phyloP scores from a whole-genome alignment of 2,113 vertebrate species.

The Bujurquina vittata region DNA sequence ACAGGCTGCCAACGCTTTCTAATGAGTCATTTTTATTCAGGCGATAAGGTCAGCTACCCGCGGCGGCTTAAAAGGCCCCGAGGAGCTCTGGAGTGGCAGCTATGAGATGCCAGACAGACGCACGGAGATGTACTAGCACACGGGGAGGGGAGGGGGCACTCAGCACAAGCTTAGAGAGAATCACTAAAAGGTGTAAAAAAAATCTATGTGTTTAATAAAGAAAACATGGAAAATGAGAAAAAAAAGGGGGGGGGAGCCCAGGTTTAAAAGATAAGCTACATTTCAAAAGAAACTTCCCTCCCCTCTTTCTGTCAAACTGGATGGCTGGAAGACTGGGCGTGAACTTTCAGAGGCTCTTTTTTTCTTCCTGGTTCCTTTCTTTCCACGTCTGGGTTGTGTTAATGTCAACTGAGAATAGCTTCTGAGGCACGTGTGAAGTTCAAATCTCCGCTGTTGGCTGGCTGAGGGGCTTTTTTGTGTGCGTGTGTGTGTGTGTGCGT shows the following conservation, averaged over 20 bases:
- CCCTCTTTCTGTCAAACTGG: constrained; percentile 11
- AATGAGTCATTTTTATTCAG: constrained; percentile 79
- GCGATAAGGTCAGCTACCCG: constrained; percentile 78
- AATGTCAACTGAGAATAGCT: constrained; percentile 75
- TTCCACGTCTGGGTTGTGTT: constrained; percentile 63
- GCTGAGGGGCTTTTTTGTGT: constrained; percentile 29
- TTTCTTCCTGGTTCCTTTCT: constrained; percentile 41
- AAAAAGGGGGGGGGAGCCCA: neutral
- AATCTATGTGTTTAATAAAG: constrained; percentile 16
- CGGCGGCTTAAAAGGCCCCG: constrained; percentile 74
- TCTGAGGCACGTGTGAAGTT: constrained; percentile 75
- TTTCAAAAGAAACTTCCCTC: constrained; percentile 54
- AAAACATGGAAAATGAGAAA: neutral
- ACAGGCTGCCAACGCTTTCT: constrained; percentile 62
- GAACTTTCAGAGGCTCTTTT: constrained; percentile 48
- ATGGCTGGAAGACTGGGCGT: constrained; percentile 37
- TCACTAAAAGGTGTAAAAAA: constrained; percentile 38
- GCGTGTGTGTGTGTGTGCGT: neutral
- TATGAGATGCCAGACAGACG: constrained; percentile 65
- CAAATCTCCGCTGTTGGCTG: constrained; percentile 58
- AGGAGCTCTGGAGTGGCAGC: constrained; percentile 68
- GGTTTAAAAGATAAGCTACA: constrained; percentile 37
- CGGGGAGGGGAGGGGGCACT: constrained; percentile 20
- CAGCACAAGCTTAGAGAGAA: neutral
- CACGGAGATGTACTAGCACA: constrained; percentile 37